A percentile compares a stretch with the other conserved stretches of the same genome.
These are phyloP conservation scores for Coregonus clupeaformis DNA, from an alignment of 2,113 vertebrate genomes.

Conservation along the genomic window DNA sequence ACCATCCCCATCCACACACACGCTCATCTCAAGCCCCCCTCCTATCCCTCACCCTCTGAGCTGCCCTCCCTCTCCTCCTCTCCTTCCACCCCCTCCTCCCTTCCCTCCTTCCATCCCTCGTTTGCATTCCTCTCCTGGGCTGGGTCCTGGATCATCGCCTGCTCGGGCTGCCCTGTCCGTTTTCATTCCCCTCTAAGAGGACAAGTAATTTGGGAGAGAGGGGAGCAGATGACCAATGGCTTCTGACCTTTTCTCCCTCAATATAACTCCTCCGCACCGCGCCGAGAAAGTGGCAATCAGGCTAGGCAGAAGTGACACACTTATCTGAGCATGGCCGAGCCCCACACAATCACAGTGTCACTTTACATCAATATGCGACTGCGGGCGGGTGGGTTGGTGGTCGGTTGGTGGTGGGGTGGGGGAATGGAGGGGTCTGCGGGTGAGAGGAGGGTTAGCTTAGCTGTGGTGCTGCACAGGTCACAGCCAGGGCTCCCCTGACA, in stretches of 20 bases:
- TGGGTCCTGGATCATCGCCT: constrained; percentile 55
- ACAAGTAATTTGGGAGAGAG: constrained; percentile 72
- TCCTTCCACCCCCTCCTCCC: too few relatives aligned
- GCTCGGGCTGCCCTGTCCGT: constrained; percentile 72
- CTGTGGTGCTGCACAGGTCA: too few relatives aligned
- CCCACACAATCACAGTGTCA: constrained; percentile 73
- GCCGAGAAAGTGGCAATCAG: constrained; percentile 75
- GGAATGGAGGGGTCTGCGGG: constrained; percentile 16
- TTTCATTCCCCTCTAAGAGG: constrained; percentile 74
- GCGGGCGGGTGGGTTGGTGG: constrained; percentile 27
- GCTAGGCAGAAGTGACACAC: constrained; percentile 76
- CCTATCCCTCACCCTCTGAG: background rate
- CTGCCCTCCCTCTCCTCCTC: background rate
- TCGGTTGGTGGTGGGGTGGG: constrained; percentile 37
- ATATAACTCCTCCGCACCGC: constrained; percentile 72
- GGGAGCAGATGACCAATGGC: constrained; percentile 76
- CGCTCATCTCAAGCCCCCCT: constrained; percentile 35
- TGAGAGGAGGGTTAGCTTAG: constrained; percentile 6
- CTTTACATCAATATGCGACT: constrained; percentile 64
- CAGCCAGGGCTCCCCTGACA: too few relatives aligned
- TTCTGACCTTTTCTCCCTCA: constrained; percentile 86
- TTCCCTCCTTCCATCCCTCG: constrained; percentile 7
- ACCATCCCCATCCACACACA: background rate
- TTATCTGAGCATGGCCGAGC: constrained; percentile 70
- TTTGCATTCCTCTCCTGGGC: constrained; percentile 54